These are phyloP conservation scores for Atrina japonica DNA, from an alignment of 2,888 invertebrate genomes.

Conservation along the genomic window DNA sequence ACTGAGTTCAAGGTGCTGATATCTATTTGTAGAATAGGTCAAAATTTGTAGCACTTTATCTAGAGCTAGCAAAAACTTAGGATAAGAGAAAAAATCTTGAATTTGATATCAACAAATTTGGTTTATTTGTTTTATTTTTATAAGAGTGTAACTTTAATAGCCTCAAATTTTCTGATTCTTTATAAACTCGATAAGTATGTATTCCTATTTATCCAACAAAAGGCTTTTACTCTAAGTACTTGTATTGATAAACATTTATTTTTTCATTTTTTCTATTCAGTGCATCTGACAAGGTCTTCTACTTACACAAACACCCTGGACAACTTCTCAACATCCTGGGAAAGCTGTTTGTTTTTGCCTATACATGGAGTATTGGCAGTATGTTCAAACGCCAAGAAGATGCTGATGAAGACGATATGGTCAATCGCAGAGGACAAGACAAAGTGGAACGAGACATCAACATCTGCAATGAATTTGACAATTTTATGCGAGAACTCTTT, in stretches of 20 bases:
- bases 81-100: too few relatives aligned
- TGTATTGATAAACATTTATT: not conserved
- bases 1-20: too few relatives aligned
- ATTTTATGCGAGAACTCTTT: slow-evolving; percentile 78
- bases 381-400: slow-evolving; percentile 78
- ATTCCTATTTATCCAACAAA: too few relatives aligned
- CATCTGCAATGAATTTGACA: slow-evolving; percentile 80
- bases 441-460: slow-evolving; percentile 66
- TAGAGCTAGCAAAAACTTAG: too few relatives aligned
- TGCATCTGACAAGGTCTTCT: slow-evolving; percentile 70
- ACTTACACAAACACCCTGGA: slow-evolving; percentile 76
- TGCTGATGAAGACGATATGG: slow-evolving; percentile 74
- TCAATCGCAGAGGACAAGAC: slow-evolving; percentile 55
- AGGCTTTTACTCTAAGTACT: not conserved
- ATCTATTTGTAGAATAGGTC: too few relatives aligned
- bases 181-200: too few relatives aligned
- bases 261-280: too few relatives aligned
- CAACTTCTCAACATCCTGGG: slow-evolving; percentile 75
- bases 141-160: too few relatives aligned
- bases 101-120: too few relatives aligned
- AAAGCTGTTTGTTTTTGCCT: slow-evolving; percentile 80
- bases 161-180: too few relatives aligned
- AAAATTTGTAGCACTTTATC: too few relatives aligned
- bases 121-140: too few relatives aligned
- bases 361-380: slow-evolving; percentile 80